These are phyloP conservation scores for Stenoptilia bipunctidactyla DNA, from an alignment of 2,888 invertebrate genomes.

Conservation along the genomic window DNA sequence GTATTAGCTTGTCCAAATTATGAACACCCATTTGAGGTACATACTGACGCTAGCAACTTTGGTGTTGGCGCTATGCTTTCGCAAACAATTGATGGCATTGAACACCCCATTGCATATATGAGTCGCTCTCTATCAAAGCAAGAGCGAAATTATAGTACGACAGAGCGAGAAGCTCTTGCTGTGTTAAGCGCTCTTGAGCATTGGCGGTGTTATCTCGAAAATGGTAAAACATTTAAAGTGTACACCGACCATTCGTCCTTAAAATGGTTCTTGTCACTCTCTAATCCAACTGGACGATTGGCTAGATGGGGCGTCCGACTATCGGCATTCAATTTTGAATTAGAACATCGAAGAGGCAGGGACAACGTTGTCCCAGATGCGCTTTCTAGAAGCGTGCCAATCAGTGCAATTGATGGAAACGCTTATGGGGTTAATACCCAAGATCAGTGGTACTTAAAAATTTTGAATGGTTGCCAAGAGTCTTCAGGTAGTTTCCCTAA, in stretches of 20 bases:
- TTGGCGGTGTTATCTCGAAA: slow-evolving; percentile 21
- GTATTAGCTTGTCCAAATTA: slow-evolving; percentile 18
- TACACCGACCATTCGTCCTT: slow-evolving; percentile 19
- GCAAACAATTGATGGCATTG: slow-evolving; percentile 15
- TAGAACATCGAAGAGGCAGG: slow-evolving; percentile 17
- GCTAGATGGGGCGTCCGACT: slow-evolving; percentile 20
- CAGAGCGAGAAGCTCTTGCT: slow-evolving; percentile 21
- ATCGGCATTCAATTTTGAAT: slow-evolving; percentile 16
- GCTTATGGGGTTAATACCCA: not conserved
- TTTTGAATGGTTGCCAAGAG: slow-evolving; percentile 8
- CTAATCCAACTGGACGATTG: slow-evolving; percentile 19
- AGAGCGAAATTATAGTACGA: slow-evolving; percentile 19
- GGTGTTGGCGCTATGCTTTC: slow-evolving; percentile 15
- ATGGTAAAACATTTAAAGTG: slow-evolving; percentile 14
- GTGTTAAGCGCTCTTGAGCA: slow-evolving; percentile 20
- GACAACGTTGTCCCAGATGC: slow-evolving; percentile 20
- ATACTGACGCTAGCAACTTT: slow-evolving; percentile 17
- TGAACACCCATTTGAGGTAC: slow-evolving; percentile 15
- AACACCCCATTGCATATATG: slow-evolving; percentile 14
- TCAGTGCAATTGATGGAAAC: not conserved
- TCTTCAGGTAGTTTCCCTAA: slow-evolving; percentile 12
- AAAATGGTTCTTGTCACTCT: slow-evolving; percentile 17
- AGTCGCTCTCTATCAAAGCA: slow-evolving; percentile 6
- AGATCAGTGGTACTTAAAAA: too few species aligned
- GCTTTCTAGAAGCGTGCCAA: slow-evolving; percentile 12